Evolutionary conservation across 1,140 invertebrate genomes (phyloP), one percentile per base, ranked within the genome.

Genomic region (Galleria mellonella): DNA sequence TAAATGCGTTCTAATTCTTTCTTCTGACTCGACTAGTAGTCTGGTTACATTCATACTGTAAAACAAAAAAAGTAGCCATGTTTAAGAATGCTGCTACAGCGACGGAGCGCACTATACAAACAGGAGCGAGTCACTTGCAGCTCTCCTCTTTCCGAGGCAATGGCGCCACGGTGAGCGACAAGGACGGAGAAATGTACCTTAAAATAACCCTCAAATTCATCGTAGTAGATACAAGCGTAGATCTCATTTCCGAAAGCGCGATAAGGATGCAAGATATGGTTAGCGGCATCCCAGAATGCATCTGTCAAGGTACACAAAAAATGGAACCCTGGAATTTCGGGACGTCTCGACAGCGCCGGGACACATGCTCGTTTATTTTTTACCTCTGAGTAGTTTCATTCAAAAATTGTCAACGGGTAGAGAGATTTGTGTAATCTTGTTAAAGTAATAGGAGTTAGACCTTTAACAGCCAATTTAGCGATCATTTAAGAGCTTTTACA

Each of bases 281-380:
- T 75, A 73, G 72, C 51, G 71, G 76, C 74, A 69, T 77, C 67
- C 72, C 77, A 75, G 70, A 84, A 73, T 78, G 81, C 77, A 84
- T 84, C 81, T 82, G 81, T 84, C 73, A 79, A 76, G 73, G 68
- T 67, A 69, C 62, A 82, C 70, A 79, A 82, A 83, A 83, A 84
- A 82, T 60, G 57, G 63, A 68, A 67, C 72, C 65, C 64, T 65
- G 75, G 81, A 82, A 84, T 82, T 84, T 82, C 64, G 76, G 81
- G 77, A 84, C 67, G 81, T 67, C 68, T 75, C 67, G 43, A 47
- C 60, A 63, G 51, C 58, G 47, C 50, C 62, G 61, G 54, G 68
- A 73, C 74, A 76, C 57, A 69, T 81, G 77, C 75, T 75, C 63
- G 59, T 77, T 72, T 70, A 74, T 75, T 77, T 77, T 84, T 82